Evolutionary conservation across 1,140 invertebrate genomes (phyloP), one percentile per base, ranked within the genome.

Genomic region (Pollicipes pollicipes): DNA sequence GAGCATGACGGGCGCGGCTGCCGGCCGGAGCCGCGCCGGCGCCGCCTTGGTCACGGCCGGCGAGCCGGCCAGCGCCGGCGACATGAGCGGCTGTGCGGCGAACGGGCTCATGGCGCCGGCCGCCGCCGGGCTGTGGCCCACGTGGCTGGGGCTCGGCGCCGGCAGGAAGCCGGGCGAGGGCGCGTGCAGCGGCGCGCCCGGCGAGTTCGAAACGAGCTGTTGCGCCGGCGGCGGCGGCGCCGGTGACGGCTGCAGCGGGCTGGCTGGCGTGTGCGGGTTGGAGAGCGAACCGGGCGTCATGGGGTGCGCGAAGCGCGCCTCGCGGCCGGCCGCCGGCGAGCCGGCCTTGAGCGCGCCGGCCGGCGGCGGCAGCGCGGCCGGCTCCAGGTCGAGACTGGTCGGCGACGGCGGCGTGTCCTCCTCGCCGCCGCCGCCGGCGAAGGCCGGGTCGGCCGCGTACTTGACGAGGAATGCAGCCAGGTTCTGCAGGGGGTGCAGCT

Each of bases 401-500:
- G 45, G 45, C 45, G 45, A 77, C 76, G 2, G 74, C 76, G 10
- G 76, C 73, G 30, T 77, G 77, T 30, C 75, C 78, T 27, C 76
- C 45, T 58, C 45, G 8, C 45, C 45, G 45, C 45, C 17, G 10
- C 2, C 17, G 10, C 45, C 45, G 10, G 45, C 13, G 45, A 58
- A 58, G 45, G 45, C 8, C 45, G 45, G 45, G 45, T 58, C 45
- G 45, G 45, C 45, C 45, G 45, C 45, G 45, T 58, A 58, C 45
- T 66, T 27, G n/a, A n/a, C 28, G 10, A 66, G 64, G 64, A 66
- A 66, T 21, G 64, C 71, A 64, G 70, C 28, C 71, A 97, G 82
- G 0, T 91, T 90, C 75, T 91, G 91, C 6, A 92, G 95, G 0
- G 94, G 93, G 1, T 87, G 90, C 75, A 97, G 92, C 73, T 95